Evolutionary conservation across 92 coral and sea anemone species (phyloP), one percentile per base, ranked within the genome.

Genomic region (Zoanthus solanderi): DNA sequence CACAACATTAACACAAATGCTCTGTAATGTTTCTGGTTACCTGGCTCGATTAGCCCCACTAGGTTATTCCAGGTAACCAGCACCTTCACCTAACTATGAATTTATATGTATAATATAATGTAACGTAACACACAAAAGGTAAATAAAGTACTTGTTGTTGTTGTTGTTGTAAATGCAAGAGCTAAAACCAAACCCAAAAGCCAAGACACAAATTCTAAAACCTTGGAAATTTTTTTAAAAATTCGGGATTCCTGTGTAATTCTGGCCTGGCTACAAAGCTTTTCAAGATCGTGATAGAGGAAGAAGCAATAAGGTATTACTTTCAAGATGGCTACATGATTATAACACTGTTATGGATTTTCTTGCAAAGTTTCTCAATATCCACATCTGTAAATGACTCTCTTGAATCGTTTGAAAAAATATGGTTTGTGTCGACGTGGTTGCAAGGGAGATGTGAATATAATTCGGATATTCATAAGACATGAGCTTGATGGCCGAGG

Each of bases 351-450:
- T 77, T 77, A 29, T 77, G 67, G 67, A 78, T 57, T 78, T 78
- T 58, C 30, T 78, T 56, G 83, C 68, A 78, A 78, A 57, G 53
- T 78, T 78, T 78, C 52, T 56, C 83, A 71, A 78, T 78, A 78
- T 78, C 68, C 50, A 56, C 48, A 58, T 78, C 50, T 78, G 54
- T 58, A 61, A 71, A 61, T 53, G 54, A 61, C 84, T 8, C 84
- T 79, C 32, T 18, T 17, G 54, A 79, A 79, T 60, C 57, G 57
- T 42, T 44, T 79, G 84, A 79, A 44, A 54, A 54, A 37, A 63
- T 61, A 79, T 79, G 72, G 44, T 63, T 79, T 79, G 30, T 72
- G 84, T 78, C 83, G 83, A 57, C 82, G 82, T 77, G 82, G 83
- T 60, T 78, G 83, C 71, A 53, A 78, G 69, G 83, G 50, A 78